Evolutionary conservation across 2,113 vertebrate genomes (phyloP), one percentile per base, ranked within the genome.

Genomic region (Cyanistes caeruleus): DNA sequence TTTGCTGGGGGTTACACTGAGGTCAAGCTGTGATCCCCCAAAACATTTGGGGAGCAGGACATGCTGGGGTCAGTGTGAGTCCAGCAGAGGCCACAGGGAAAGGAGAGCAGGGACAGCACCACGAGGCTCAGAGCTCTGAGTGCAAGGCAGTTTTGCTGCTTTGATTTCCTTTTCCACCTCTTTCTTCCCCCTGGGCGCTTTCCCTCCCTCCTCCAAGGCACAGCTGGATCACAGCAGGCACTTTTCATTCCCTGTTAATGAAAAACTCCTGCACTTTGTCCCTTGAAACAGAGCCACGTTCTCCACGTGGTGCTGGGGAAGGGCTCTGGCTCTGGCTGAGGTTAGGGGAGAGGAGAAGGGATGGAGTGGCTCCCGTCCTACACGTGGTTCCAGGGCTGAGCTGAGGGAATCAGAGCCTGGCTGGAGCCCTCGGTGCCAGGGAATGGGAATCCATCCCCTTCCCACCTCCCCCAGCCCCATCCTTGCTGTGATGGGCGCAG

Each of bases 251-350:
- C 33, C 96, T 65, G 97, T 98, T 98, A 98, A 98, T 98, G 91
- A 98, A 96, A 98, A 98, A 98, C 98, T 98, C 65, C 97, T 97
- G 98, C 94, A 98, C 98, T 98, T 98, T 98, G 98, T 96, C 96
- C 97, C 97, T 97, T 97, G 97, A 97, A 95, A 76, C 23, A 0
- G 67, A 79, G 96, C 95, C 95, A 74, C 3, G 16, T 30, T 68
- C n/a, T 8, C 67, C 82, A 51, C 62, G 87, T 95, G 95, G 59
- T 56, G 82, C 43, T 13, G 62, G 51, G 85, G 96, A 85, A 95
- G 87, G 89, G 91, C 91, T 81, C 52, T 17, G 44, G 35, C 37
- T 39, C 37, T 39, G 39, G 39, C 55, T 37, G 30, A 15, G 64
- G 52, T 44, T 22, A 31, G 2, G 5, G 56, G 5, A 59, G 44